Evolutionary conservation across 2,797 vertebrate genomes (phyloP).

Genomic region (Cirrhinus molitorella): DNA sequence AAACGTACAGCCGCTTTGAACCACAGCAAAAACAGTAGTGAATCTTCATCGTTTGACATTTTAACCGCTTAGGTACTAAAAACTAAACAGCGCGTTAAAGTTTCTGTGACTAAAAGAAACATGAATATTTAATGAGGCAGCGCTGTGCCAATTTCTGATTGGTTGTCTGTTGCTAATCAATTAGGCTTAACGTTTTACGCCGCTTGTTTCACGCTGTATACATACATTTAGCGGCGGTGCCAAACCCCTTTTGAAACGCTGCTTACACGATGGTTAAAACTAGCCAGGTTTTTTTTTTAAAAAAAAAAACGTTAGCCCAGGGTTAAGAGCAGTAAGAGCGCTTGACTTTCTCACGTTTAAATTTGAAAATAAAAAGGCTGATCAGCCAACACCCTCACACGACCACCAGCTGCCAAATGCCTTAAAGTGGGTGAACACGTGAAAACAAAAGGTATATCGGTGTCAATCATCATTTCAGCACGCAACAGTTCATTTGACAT

Average conservation of each 20-base stretch:
- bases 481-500: background rate
- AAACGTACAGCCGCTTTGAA: background rate
- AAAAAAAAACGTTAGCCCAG: background rate
- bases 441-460: conserved; percentile 15
- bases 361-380: conserved; percentile 29
- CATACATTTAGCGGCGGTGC: background rate
- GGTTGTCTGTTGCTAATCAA: background rate
- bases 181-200: background rate
- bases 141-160: conserved; percentile 2
- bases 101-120: background rate
- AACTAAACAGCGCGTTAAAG: background rate
- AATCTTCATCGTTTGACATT: background rate
- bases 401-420: conserved; percentile 19
- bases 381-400: conserved; percentile 47
- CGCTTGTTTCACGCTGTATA: background rate
- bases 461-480: conserved; percentile 33
- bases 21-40: background rate
- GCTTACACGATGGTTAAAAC: background rate
- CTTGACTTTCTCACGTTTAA: conserved; percentile 14
- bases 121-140: background rate
- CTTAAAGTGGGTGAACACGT: conserved; percentile 17
- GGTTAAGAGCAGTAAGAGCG: background rate
- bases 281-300: too few species aligned
- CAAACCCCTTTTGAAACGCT: background rate
- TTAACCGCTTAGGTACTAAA: background rate